Base-by-base conservation (phyloP, 2,888 invertebrate genomes). In the Dasysyrphus albostriatus region DNA sequence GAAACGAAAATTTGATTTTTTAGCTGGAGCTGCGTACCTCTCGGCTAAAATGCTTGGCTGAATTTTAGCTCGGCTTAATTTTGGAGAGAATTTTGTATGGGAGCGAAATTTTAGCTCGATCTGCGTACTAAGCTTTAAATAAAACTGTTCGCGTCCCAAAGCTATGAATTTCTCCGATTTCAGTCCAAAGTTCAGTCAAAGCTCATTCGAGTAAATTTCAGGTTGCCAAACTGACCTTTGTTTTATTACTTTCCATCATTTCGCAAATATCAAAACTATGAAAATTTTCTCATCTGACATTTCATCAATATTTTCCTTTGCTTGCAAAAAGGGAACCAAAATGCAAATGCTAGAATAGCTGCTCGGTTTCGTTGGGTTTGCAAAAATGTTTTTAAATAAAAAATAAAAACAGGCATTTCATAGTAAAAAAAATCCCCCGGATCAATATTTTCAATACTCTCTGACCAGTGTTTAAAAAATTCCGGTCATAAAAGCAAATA, bases 291-390 rank as follows among this genome's bases (percentile, higher is more conserved):
- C n/a, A 16, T 24, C 24, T 83, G 75, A 75, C 74, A 75, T 29
- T 75, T 79, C 37, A 61, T 67, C 63, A 69, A 70, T 78, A 77
- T 83, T 65, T 73, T 54, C 39, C 47, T 37, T 63, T 70, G 76
- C 63, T 63, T 70, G 76, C 63, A 72, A 47, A 82, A 74, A 47
- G 16, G 19, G 19, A 37, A 37, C 5, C 16, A 44, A 58, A 56
- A 34, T 59, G 61, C 54, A 63, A 34, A 61, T n/a, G n/a, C n/a
- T n/a, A n/a, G n/a, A 69, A 67, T 72, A 10, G 49, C 16, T 54
- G 39, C 10, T 56, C 34, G 42, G 29, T n/a, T 29, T 73, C 44
- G 19, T 70, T 44, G 49, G 47, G 14, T 34, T 69, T 73, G 78
- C 83, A 56, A 74, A 69, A 59, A 78, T 74, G 67, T 37, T 77